Evolutionary conservation across 1,140 invertebrate genomes (phyloP), one percentile per base, ranked within the genome.

Genomic region (Formica selysi): DNA sequence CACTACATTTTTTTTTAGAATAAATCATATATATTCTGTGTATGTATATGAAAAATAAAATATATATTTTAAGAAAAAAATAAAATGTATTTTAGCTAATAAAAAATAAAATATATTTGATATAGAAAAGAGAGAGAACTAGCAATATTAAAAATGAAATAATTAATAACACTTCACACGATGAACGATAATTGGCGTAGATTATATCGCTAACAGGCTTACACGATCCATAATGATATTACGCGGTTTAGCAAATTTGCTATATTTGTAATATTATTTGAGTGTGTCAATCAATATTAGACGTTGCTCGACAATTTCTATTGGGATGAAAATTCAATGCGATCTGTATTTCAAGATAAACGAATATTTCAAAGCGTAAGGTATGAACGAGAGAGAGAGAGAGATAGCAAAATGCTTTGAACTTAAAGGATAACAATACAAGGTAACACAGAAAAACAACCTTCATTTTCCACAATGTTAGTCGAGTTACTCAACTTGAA

Each of bases 241-340:
- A 74, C 48, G 10, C n/a, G 13, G 38, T 67, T 76, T 59, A 73
- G 3, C 48, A 68, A 19, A 19, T 22, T 74, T 0, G 29, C 51
- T 2, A 11, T 59, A 26, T 5, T 41, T 59, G 32, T 41, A 16
- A 41, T 22, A 54, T 71, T 62, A 87, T 48, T 74, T 48, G 26
- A 36, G 22, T 44, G 26, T 36, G 54, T 54, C 38, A 73, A 57
- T 22, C 29, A 41, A 59, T 38, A 54, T 51, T 44, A 76, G 85
- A 80, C 61, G 41, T 80, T 79, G 74, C 13, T 16, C 54, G 19
- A 71, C 76, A 10, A 32, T 74, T 62, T 51, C 19, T 10, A 76
- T 38, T 57, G 10, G 16, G 22, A 78, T 6, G 29, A 65, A 48
- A 41, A 59, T 36, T 64, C 26, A 29, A 62, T 26, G 32, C 3